Evolutionary conservation across 2,888 invertebrate species (phyloP), one percentile per base, ranked within the genome.

Genomic region (Synanthedon formicaeformis): DNA sequence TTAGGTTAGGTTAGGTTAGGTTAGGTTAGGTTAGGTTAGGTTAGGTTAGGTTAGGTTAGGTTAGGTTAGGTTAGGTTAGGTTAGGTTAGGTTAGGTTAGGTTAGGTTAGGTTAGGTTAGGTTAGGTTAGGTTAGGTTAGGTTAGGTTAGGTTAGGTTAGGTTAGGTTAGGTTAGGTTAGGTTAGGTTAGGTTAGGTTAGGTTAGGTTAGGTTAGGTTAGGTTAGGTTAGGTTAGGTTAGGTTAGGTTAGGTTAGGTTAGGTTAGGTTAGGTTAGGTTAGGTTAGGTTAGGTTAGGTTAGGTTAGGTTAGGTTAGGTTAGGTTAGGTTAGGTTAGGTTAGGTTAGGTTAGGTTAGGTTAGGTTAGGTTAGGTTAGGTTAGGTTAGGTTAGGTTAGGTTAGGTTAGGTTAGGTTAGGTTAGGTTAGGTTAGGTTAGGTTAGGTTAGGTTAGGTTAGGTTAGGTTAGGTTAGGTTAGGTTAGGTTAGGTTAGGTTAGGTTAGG

Each of bases 401-500:
- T 52, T 52, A 52, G 52, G 52, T 48, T 52, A 52, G 52, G 52
- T 52, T 41, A 52, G 52, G 52, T 52, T 52, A 52, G 52, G 52
- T 52, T 52, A 52, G 52, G 52, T 52, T 52, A 52, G 52, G 52
- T 52, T 52, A 52, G 52, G 52, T 52, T 52, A 45, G 41, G 41
- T 52, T 52, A 45, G 41, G 41, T 52, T 52, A 45, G 41, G 41
- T 52, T 52, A 45, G 41, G 41, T 52, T 52, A 45, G 41, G 41
- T 52, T 40, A 40, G 40, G 40, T 40, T 40, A 52, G 52, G 56
- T 54, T 56, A 53, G 54, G 56, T 56, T 56, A 56, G 56, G 54
- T 54, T 53, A 51, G 53, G 54, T 54, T 54, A 52, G 54, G 54
- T 54, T 54, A 52, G 51, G 51, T 54, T 54, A 52, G 54, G 54